A percentile compares a stretch with the other conserved stretches of the same genome.
These are phyloP conservation scores for Leuciscus idus DNA, from an alignment of 2,113 vertebrate genomes.

Conservation along the genomic window DNA sequence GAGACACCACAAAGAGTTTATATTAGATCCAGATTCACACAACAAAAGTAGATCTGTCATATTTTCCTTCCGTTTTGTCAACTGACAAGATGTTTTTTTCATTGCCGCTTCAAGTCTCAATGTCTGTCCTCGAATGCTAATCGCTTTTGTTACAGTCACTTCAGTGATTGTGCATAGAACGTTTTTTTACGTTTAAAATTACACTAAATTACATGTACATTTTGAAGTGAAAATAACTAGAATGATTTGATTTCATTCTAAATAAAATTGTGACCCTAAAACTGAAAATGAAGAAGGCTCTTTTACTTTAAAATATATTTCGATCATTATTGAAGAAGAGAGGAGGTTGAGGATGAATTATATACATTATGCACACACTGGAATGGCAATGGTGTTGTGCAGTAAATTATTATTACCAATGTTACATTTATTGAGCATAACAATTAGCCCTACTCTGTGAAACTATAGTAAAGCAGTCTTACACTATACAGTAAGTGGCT, in stretches of 20 bases:
- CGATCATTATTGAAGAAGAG: background rate
- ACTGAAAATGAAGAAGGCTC: background rate
- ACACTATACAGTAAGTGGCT: background rate
- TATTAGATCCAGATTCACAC: no score
- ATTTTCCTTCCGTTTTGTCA: background rate
- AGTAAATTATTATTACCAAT: background rate
- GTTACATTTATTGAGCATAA: background rate
- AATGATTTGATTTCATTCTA: background rate
- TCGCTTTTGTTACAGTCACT: background rate
- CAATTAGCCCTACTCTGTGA: background rate
- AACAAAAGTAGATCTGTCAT: background rate
- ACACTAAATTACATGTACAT: background rate
- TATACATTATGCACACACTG: background rate
- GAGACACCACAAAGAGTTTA: no score
- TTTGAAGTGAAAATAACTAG: background rate
- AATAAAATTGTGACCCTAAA: background rate
- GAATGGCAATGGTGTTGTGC: background rate
- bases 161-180: no score
- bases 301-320: background rate
- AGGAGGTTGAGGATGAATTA: background rate
- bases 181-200: background rate
- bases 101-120: background rate
- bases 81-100: background rate
- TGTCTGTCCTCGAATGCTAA: background rate
- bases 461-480: background rate